A percentile compares a stretch with the other conserved stretches of the same genome.
phyloP scores from a whole-genome alignment of 2,113 vertebrate species.

The Grus americana region DNA sequence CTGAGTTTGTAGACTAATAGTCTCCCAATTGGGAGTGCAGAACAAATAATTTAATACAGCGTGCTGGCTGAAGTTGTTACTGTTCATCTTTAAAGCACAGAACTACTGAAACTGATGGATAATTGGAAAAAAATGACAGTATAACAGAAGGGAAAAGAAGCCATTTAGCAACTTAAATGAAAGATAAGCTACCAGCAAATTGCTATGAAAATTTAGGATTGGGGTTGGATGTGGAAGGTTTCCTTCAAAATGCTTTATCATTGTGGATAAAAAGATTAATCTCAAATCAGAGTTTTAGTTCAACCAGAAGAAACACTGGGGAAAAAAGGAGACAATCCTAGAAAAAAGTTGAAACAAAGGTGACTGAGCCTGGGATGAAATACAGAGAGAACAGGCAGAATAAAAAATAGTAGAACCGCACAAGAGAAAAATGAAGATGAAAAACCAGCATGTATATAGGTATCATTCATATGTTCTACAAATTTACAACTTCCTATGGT shows the following conservation, averaged over 20 bases:
- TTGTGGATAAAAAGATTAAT: background rate
- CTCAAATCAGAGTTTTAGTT: background rate
- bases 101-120: background rate
- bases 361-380: background rate
- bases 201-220: background rate
- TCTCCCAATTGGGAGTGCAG: background rate
- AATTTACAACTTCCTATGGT: background rate
- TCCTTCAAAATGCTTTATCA: background rate
- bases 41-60: background rate
- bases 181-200: background rate
- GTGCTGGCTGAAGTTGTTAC: background rate
- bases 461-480: background rate
- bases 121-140: conserved; percentile 13
- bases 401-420: background rate
- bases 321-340: background rate
- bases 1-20: background rate
- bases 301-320: background rate
- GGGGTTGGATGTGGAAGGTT: background rate
- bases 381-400: background rate
- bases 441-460: background rate
- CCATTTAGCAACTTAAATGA: conserved; percentile 12
- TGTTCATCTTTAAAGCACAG: conserved; percentile 3
- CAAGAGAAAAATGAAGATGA: background rate
- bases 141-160: background rate
- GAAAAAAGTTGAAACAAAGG: background rate